Percentiles rank a stretch among this genome's conserved stretches.
Evolutionary conservation across 2,113 vertebrate genomes (phyloP).

Genomic region (Chroicocephalus ridibundus): DNA sequence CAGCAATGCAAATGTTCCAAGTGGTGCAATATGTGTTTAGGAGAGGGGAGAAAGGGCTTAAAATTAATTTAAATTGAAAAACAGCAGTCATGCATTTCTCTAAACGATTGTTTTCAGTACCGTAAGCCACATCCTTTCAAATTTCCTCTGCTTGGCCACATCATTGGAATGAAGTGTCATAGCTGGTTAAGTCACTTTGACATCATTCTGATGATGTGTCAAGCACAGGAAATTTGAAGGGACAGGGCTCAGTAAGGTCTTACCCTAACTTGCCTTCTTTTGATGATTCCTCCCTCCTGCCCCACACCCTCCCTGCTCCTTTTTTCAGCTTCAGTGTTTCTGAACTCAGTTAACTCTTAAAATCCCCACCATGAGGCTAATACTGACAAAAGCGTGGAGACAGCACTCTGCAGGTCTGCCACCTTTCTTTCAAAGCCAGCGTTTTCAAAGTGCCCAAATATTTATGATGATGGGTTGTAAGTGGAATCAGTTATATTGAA

Average conservation of each 20-base stretch:
- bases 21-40: slow-evolving; percentile 5
- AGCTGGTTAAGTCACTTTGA: slow-evolving; percentile 15
- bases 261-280: slow-evolving; percentile 20
- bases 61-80: slow-evolving; percentile 59
- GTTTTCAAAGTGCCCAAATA: background rate
- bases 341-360: slow-evolving; percentile 43
- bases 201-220: slow-evolving; percentile 60
- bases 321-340: background rate
- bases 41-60: slow-evolving; percentile 8
- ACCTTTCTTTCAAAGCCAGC: background rate
- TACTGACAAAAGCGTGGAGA: background rate
- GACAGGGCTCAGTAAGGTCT: slow-evolving; percentile 8
- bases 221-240: slow-evolving; percentile 55
- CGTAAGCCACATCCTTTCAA: slow-evolving; percentile 35
- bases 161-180: slow-evolving; percentile 63
- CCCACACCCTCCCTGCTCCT: background rate
- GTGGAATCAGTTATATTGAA: background rate
- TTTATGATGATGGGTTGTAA: background rate
- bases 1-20: slow-evolving; percentile 17
- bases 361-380: background rate
- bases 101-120: slow-evolving; percentile 36
- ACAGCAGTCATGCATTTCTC: slow-evolving; percentile 36
- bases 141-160: slow-evolving; percentile 46
- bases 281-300: background rate
- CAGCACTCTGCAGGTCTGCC: background rate